A percentile compares a stretch with the other conserved stretches of the same genome.
Conservation (phyloP, 1,140 invertebrate genomes). For the Euwallacea fornicatus region DNA sequence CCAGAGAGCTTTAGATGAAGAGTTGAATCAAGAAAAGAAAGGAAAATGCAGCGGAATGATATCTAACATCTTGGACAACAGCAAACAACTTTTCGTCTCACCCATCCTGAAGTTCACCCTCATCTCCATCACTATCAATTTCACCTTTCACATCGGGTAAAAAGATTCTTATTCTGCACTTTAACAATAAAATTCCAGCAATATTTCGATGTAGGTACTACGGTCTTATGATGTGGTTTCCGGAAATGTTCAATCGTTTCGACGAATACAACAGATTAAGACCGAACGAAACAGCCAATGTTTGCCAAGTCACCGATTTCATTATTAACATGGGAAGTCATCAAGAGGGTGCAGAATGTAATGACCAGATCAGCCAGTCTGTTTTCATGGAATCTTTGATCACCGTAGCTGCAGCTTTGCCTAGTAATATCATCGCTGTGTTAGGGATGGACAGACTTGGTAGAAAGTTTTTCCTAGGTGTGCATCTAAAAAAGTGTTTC, state of each 20-base stretch:
- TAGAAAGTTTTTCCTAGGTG: slow-evolving; percentile 85
- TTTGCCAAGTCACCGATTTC: slow-evolving; percentile 76
- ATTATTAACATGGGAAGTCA: slow-evolving; percentile 68
- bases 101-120: slow-evolving; percentile 79
- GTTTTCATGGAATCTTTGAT: slow-evolving; percentile 86
- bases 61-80: slow-evolving; percentile 75
- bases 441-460: slow-evolving; percentile 74
- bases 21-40: slow-evolving; percentile 60
- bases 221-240: slow-evolving; percentile 90
- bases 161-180: slow-evolving; percentile 40
- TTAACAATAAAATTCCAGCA: neutral
- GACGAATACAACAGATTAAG: slow-evolving; percentile 65
- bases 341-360: slow-evolving; percentile 62
- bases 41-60: slow-evolving; percentile 71
- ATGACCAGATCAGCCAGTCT: slow-evolving; percentile 69
- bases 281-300: slow-evolving; percentile 65
- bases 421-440: slow-evolving; percentile 81
- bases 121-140: slow-evolving; percentile 83
- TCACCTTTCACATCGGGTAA: slow-evolving; percentile 84
- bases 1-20: slow-evolving; percentile 48
- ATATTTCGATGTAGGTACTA: slow-evolving; percentile 66
- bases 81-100: slow-evolving; percentile 74
- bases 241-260: slow-evolving; percentile 84
- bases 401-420: slow-evolving; percentile 80
- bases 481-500: slow-evolving; percentile 25